phyloP scores from a whole-genome alignment of 2,888 invertebrate genomes.

The Lasioglossum lativentre region DNA sequence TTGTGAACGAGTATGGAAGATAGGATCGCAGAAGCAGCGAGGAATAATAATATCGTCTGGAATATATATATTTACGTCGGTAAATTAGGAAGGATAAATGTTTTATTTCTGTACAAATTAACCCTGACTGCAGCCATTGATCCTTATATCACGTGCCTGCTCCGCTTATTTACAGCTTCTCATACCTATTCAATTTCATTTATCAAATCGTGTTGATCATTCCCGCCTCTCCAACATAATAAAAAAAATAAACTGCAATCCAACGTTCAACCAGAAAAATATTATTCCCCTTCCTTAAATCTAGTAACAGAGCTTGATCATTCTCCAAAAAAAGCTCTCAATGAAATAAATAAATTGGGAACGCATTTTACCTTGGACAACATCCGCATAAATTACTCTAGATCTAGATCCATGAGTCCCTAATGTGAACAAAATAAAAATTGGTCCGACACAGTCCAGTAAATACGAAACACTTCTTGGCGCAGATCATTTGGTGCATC shows the following conservation, averaged over 20 bases:
- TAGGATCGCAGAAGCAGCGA: too few species aligned
- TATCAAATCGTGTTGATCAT: background rate
- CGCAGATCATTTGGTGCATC: background rate
- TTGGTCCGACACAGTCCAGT: background rate
- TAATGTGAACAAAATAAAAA: background rate
- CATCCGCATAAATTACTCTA: background rate
- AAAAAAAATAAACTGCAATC: too few species aligned
- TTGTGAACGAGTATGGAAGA: background rate
- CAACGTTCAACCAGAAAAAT: background rate
- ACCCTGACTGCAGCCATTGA: background rate
- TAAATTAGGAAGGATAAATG: background rate
- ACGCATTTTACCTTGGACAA: background rate
- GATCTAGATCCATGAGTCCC: background rate
- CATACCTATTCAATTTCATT: background rate
- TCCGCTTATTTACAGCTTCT: background rate
- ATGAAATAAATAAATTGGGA: background rate
- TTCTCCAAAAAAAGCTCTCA: background rate
- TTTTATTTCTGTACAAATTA: constrained; percentile 15
- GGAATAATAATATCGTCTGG: background rate
- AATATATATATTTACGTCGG: background rate
- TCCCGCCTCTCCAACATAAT: background rate
- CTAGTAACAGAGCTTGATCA: background rate
- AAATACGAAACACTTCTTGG: background rate
- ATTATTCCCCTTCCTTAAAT: background rate
- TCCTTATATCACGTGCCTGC: background rate